Base-by-base conservation (phyloP, 2,888 invertebrate genomes). In the Neoascia interrupta region DNA sequence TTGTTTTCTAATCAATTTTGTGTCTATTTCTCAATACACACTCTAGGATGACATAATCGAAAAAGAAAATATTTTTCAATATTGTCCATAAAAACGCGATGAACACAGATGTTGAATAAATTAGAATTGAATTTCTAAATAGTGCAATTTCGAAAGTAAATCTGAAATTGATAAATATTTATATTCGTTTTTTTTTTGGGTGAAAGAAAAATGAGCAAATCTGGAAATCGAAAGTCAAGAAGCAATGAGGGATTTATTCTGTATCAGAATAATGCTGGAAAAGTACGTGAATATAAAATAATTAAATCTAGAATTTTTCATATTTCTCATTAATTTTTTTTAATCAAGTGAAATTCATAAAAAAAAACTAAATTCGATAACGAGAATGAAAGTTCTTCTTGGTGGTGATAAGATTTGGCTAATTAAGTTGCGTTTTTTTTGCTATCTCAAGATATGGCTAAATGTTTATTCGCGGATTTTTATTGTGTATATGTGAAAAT, bases 241-340 rank as follows among this genome's bases (percentile, higher is more conserved):
- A 84, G 83, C 81, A 84, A 84, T 81, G 84, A 84, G 79, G 84
- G 83, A 73, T 82, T 84, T 73, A 83, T 84, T 54, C 34, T 79
- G 54, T 79, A 68, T 79, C 79, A 79, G 61, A 79, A 79, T 73
- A 79, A 79, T 73, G 73, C 73, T 68, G 79, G 79, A 79, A 79
- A 79, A 73, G 79, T 79, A 73, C 54, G 79, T 73, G n/a, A 26
- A 49, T 23, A 13, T 11, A 3, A n/a, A 36, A 26, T 16, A 1
- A 39, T n/a, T n/a, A n/a, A n/a, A n/a, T n/a, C n/a, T n/a, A n/a
- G n/a, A 4, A 10, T 37, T 26, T 23, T 36, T 39, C 18, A 2
- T 60, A 6, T 26, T 54, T 31, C 8, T 15, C 21, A 11, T n/a
- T n/a, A n/a, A n/a, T n/a, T n/a, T n/a, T n/a, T n/a, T n/a, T n/a